Conservation (phyloP, 1,140 invertebrate species). For the Bombus huntii region DNA sequence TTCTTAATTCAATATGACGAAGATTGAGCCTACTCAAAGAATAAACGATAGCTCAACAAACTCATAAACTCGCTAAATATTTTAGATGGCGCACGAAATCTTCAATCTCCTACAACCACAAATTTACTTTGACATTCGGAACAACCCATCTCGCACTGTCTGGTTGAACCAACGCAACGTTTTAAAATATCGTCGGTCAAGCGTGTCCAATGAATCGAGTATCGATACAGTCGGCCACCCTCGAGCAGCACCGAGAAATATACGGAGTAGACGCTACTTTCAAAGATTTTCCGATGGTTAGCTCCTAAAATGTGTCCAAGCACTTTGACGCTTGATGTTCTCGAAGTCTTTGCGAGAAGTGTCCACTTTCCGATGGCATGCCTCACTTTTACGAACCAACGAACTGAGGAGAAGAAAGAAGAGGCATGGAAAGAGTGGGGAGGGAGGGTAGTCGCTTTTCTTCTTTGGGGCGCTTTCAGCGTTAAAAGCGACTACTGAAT, state of each 20-base stretch:
- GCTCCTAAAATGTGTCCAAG: constrained; percentile 40
- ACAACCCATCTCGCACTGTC: too few species aligned
- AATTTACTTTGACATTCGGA: background rate
- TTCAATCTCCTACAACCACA: background rate
- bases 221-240: background rate
- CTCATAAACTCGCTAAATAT: background rate
- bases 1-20: too few species aligned
- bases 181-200: background rate
- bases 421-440: background rate
- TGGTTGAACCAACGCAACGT: background rate
- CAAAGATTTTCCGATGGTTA: constrained; percentile 50
- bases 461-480: constrained; percentile 56
- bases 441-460: constrained; percentile 31
- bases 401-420: background rate
- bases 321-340: constrained; percentile 40
- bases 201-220: background rate
- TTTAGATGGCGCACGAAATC: background rate
- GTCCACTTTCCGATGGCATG: constrained; percentile 53
- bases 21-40: background rate
- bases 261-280: background rate
- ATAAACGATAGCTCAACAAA: background rate
- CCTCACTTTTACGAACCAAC: constrained; percentile 13
- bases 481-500: constrained; percentile 66
- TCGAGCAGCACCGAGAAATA: too few species aligned
- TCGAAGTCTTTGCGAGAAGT: constrained; percentile 34